Base-by-base conservation (phyloP, 1,140 invertebrate species). In the Zaprionus kolodkinae region DNA sequence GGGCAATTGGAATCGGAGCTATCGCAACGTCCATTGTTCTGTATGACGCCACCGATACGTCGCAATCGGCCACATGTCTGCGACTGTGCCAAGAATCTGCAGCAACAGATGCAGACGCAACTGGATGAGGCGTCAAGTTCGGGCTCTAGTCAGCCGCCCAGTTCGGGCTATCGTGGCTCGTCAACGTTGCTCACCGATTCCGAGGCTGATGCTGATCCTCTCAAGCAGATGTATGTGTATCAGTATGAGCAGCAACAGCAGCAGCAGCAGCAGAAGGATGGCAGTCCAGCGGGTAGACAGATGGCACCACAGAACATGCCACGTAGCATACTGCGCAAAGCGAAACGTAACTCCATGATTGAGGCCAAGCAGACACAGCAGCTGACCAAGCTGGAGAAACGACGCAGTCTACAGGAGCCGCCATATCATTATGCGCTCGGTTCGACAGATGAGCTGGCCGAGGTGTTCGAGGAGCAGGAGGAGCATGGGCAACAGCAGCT, bases 81-180 rank as follows among this genome's bases (percentile, higher is more conserved):
- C 82, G 95, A 96, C 78, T 95, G 95, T 80, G 94, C 94, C 70
- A 94, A 93, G 68, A 92, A 67, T 68, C 75, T 92, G 63, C 91
- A 92, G 63, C 91, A 92, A 74, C 79, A 67, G 13, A 50, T 33
- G 17, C 78, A 91, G 54, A 93, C 59, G 73, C 91, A 21, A 62
- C 91, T 43, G 91, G 85, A 78, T 17, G 91, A 85, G 43, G 91
- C 73, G 0, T 96, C 95, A 4, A 94, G 94, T 78, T 96, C 95
- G 50, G 96, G 96, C 69, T 96, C 95, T 33, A 95, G 96, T 36
- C 96, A 96, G 45, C 95, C 95, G 73, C 96, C 96, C 2, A 97
- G 96, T 45, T 97, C 96, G 0, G 97, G 96, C 15, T 97, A 97
- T 81, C 93, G 97, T 78, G 97, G 96, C 48, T 97, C 96, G 0